Conservation (phyloP, 2,797 vertebrate genomes). For the Arrhamphus sclerolepis region DNA sequence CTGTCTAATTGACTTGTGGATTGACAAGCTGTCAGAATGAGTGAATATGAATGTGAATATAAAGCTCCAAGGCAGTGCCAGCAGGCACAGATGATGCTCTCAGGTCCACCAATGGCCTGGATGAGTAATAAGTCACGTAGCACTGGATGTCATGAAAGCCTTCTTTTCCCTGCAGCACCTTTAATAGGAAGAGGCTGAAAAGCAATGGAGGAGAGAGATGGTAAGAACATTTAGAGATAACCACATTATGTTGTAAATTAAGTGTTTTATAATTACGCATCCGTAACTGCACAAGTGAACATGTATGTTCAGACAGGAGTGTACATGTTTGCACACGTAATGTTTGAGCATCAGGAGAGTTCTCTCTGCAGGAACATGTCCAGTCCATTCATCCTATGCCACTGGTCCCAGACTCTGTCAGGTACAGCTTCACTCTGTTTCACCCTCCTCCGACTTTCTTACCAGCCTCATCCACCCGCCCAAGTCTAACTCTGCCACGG, state of each 20-base stretch:
- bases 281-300: not conserved
- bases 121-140: slow-evolving; percentile 66
- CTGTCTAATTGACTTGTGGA: slow-evolving; percentile 30
- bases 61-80: slow-evolving; percentile 33
- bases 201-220: not conserved
- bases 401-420: slow-evolving; percentile 61
- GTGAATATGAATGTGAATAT: slow-evolving; percentile 24
- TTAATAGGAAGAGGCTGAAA: slow-evolving; percentile 12
- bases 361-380: slow-evolving; percentile 64
- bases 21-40: slow-evolving; percentile 52
- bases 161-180: slow-evolving; percentile 32
- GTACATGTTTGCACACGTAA: slow-evolving; percentile 18
- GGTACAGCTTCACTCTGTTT: slow-evolving; percentile 43
- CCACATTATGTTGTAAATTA: slow-evolving; percentile 1
- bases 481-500: slow-evolving; percentile 50
- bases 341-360: slow-evolving; percentile 31
- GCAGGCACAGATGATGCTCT: slow-evolving; percentile 39
- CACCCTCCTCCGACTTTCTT: slow-evolving; percentile 37
- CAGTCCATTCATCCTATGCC: slow-evolving; percentile 56
- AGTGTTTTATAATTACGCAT: not conserved
- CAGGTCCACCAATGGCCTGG: slow-evolving; percentile 54
- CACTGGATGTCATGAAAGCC: slow-evolving; percentile 30
- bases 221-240: not conserved
- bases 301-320: slow-evolving; percentile 12
- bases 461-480: slow-evolving; percentile 12